These are phyloP conservation scores for Zaprionus tsacasi DNA, from an alignment of 1,140 invertebrate genomes.

Conservation along the genomic window DNA sequence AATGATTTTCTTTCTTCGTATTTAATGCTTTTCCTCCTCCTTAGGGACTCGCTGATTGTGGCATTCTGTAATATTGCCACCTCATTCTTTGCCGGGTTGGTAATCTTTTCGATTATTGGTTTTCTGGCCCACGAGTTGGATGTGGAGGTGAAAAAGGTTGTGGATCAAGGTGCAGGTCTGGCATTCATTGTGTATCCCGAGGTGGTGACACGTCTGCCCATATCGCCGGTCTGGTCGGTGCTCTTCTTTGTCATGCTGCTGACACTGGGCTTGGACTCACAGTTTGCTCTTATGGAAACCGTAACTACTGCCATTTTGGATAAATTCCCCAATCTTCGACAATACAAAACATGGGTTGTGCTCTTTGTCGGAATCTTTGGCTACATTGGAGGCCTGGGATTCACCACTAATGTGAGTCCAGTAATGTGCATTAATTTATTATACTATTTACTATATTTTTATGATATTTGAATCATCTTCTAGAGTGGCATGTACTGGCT, in stretches of 20 bases:
- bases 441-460: background rate
- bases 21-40: background rate
- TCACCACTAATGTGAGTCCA: constrained; percentile 89
- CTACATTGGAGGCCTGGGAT: constrained; percentile 90
- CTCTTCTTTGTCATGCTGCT: constrained; percentile 94
- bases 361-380: constrained; percentile 89
- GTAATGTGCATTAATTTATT: background rate
- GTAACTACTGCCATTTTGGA: constrained; percentile 92
- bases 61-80: constrained; percentile 91
- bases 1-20: background rate
- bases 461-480: background rate
- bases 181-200: constrained; percentile 95
- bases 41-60: constrained; percentile 89
- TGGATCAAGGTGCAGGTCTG: constrained; percentile 91
- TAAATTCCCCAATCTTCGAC: constrained; percentile 89
- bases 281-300: constrained; percentile 93
- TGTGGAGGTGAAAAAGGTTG: constrained; percentile 89
- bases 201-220: constrained; percentile 91
- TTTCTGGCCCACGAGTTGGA: constrained; percentile 90
- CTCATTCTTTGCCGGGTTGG: constrained; percentile 91
- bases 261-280: constrained; percentile 91
- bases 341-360: constrained; percentile 90
- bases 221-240: constrained; percentile 93
- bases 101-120: constrained; percentile 92
- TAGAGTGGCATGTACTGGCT: constrained; percentile 93